Conservation (phyloP, 2,888 invertebrate species). For the Furcula furcula region DNA sequence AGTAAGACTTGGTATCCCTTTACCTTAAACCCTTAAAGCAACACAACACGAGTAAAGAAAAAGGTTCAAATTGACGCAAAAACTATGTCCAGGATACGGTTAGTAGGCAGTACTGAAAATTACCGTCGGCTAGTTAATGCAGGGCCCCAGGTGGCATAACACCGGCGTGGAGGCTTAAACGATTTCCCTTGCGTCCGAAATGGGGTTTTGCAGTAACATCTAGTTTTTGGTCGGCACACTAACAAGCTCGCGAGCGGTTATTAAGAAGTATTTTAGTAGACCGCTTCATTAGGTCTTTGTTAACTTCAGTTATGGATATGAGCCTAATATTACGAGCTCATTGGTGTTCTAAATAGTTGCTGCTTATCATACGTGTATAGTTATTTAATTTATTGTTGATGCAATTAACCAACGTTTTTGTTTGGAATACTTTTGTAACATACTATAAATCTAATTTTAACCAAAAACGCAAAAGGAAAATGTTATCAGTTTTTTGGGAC, state of each 20-base stretch:
- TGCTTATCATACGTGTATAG: too few species aligned
- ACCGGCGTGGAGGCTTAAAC: constrained; percentile 59
- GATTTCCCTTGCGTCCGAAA: constrained; percentile 53
- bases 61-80: constrained; percentile 27
- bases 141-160: constrained; percentile 61
- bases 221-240: constrained; percentile 59
- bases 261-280: not conserved
- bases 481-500: too few species aligned
- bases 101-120: constrained; percentile 48
- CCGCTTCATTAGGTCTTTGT: not conserved
- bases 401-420: too few species aligned
- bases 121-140: constrained; percentile 39
- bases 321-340: too few species aligned
- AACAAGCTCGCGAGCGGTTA: not conserved
- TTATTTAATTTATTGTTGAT: too few species aligned
- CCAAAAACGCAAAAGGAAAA: too few species aligned
- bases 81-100: constrained; percentile 17
- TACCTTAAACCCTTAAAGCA: too few species aligned
- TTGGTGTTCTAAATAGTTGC: too few species aligned
- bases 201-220: constrained; percentile 52
- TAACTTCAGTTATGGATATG: too few species aligned
- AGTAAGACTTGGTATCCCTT: too few species aligned
- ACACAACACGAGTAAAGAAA: constrained; percentile 13
- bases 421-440: too few species aligned
- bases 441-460: too few species aligned